Base-by-base conservation (phyloP, 1,140 invertebrate species). In the Probaryconus sp. region DNA sequence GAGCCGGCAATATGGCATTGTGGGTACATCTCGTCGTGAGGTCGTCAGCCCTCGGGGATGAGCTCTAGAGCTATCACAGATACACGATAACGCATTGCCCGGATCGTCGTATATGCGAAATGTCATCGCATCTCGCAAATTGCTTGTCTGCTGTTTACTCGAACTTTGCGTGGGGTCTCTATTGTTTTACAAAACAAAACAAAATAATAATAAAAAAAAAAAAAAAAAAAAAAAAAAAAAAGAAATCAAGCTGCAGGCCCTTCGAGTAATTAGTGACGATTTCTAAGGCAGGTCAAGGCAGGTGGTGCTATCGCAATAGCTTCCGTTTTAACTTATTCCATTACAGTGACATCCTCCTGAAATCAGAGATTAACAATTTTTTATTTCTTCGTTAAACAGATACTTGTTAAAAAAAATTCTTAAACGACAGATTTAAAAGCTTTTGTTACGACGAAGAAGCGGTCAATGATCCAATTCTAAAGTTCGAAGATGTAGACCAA, bases 11-110 rank as follows among this genome's bases (percentile, higher is more conserved):
- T 56, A 69, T 71, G 73, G 73, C 67, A 67, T 76, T 70, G 33
- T 56, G 61, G 68, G 48, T 71, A 65, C 68, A 40, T 58, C 37
- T 68, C 14, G 33, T 65, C 13, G 20, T 61, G 50, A 56, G 50
- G 51, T 68, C 11, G 61, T 60, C 63, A 71, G 55, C 53, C 68
- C 58, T 60, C 69, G 69, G 58, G 53, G 64, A 77, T 72, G 68
- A 77, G 75, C 75, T 77, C 75, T 67, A 51, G 65, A 70, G 69
- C 70, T 77, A 77, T 77, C 75, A 77, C 75, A 77, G 75, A 77
- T 70, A 73, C 69, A 77, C 64, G 75, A 77, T 77, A 77, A 77
- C 75, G 65, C 69, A 69, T 48, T 63, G 65, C 64, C 68, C 69
- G 75, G 65, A 73, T 77, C 75, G 69, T 35, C 65, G 51, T 47